Percentiles rank a stretch among this genome's conserved stretches.
Conservation (phyloP, 2,797 vertebrate genomes). For the Pangasius djambal region DNA sequence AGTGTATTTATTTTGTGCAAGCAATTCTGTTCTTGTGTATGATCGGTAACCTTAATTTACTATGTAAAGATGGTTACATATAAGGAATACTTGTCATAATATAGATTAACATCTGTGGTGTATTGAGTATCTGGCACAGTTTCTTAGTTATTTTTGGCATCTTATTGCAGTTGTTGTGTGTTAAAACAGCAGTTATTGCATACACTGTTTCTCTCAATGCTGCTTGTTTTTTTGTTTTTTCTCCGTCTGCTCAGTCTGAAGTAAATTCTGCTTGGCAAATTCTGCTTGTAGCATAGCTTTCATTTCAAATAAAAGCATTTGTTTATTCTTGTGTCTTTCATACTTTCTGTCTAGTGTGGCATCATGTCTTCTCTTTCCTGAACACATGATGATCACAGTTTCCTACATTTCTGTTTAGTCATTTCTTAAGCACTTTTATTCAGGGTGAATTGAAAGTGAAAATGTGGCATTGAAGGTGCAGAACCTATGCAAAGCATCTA, state of each 20-base stretch:
- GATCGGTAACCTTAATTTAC: slow-evolving; percentile 90
- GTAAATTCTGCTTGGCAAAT: slow-evolving; percentile 83
- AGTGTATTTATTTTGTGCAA: slow-evolving; percentile 81
- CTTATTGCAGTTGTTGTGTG: slow-evolving; percentile 31
- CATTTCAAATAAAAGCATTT: slow-evolving; percentile 82
- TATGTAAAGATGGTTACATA: slow-evolving; percentile 91
- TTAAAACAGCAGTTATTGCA: slow-evolving; percentile 71
- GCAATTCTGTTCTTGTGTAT: slow-evolving; percentile 88
- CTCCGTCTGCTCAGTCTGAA: slow-evolving; percentile 83
- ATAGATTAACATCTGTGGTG: slow-evolving; percentile 46
- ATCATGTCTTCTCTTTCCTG: background rate
- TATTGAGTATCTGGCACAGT: slow-evolving; percentile 40
- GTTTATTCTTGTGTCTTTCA: background rate
- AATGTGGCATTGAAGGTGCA: background rate
- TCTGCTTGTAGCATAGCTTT: slow-evolving; percentile 86
- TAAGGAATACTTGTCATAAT: slow-evolving; percentile 47
- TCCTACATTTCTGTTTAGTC: background rate
- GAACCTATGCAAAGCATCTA: background rate
- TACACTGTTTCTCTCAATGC: slow-evolving; percentile 86
- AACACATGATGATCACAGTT: too few relatives aligned
- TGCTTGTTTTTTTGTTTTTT: slow-evolving; percentile 72
- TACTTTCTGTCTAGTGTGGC: background rate
- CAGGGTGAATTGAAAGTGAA: background rate
- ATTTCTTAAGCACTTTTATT: background rate
- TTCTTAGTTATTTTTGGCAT: slow-evolving; percentile 40